Evolutionary conservation across 2,797 vertebrate species (phyloP).

Genomic region (Protonibea diacanthus): DNA sequence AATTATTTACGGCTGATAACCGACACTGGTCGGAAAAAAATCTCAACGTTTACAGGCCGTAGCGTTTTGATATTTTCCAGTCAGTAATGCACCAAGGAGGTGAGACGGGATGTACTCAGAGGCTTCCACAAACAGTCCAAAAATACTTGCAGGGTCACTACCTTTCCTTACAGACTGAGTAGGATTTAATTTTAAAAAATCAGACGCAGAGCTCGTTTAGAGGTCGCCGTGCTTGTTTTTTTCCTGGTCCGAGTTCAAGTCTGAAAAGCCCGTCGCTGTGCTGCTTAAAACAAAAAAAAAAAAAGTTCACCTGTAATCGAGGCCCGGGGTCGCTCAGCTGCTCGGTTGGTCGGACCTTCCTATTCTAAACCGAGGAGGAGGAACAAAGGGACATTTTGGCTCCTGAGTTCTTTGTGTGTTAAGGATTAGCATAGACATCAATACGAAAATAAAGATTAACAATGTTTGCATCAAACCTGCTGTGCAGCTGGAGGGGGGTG

Average conservation of each 20-base stretch:
- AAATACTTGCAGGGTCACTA: not conserved
- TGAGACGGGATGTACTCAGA: too few relatives aligned
- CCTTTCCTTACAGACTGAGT: not conserved
- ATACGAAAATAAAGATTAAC: conserved; percentile 73
- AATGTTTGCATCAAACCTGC: conserved; percentile 85
- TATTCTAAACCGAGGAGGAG: conserved; percentile 32
- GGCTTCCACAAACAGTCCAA: too few relatives aligned
- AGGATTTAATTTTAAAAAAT: conserved; percentile 1
- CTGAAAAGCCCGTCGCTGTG: conserved; percentile 18
- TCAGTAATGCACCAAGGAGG: too few relatives aligned
- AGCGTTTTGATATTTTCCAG: too few relatives aligned
- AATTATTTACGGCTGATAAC: too few relatives aligned
- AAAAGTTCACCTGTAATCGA: not conserved
- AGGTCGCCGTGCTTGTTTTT: conserved; percentile 1
- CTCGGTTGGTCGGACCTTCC: conserved; percentile 9
- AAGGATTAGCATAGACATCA: conserved; percentile 89
- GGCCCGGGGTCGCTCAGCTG: not conserved
- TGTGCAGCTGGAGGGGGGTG: conserved; percentile 59
- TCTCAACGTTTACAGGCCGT: too few relatives aligned
- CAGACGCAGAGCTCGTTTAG: not conserved
- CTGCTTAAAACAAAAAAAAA: not conserved
- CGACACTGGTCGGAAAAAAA: too few relatives aligned
- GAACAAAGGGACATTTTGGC: conserved; percentile 83
- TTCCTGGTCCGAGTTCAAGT: conserved; percentile 23
- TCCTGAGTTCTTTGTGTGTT: conserved; percentile 90